A percentile compares a stretch with the other conserved stretches of the same genome.
These are phyloP conservation scores for Hemistola chrysoprasaria DNA, from an alignment of 2,888 invertebrate genomes.

Conservation along the genomic window DNA sequence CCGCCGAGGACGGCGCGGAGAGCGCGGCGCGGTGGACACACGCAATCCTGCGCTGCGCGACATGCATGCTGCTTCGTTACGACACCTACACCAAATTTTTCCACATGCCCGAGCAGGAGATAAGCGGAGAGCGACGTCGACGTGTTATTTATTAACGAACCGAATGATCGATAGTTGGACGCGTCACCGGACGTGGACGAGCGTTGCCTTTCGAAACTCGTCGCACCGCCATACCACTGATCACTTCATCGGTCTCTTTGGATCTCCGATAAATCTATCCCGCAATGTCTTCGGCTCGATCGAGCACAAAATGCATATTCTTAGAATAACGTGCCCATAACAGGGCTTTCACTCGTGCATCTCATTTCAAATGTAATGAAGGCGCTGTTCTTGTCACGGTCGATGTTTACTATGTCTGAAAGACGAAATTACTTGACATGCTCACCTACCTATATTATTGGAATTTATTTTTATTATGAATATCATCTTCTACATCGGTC, in stretches of 20 bases:
- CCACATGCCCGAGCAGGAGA: slow-evolving; percentile 81
- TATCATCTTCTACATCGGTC: no score
- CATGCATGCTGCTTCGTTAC: slow-evolving; percentile 78
- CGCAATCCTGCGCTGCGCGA: slow-evolving; percentile 68
- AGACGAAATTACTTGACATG: slow-evolving; percentile 8
- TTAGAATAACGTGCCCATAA: slow-evolving; percentile 24
- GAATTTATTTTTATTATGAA: no score
- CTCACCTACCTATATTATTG: no score
- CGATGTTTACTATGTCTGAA: slow-evolving; percentile 8
- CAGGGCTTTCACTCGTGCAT: slow-evolving; percentile 32
- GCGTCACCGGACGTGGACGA: slow-evolving; percentile 77
- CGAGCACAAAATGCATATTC: slow-evolving; percentile 47
- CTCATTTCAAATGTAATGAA: slow-evolving; percentile 20
- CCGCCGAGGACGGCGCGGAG: slow-evolving; percentile 58
- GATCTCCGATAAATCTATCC: slow-evolving; percentile 54
- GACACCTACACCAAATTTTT: slow-evolving; percentile 82
- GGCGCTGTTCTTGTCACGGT: slow-evolving; percentile 17
- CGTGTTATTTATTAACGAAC: slow-evolving; percentile 83
- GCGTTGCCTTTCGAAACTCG: slow-evolving; percentile 74
- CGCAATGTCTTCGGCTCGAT: slow-evolving; percentile 52
- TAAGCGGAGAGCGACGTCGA: slow-evolving; percentile 76
- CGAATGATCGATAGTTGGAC: slow-evolving; percentile 82
- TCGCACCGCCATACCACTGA: slow-evolving; percentile 48
- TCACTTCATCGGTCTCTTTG: slow-evolving; percentile 45
- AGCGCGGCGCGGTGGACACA: slow-evolving; percentile 56